These are phyloP conservation scores for Cladopsammia gracilis DNA, from an alignment of 64 coral and sea anemone species.

Conservation along the genomic window DNA sequence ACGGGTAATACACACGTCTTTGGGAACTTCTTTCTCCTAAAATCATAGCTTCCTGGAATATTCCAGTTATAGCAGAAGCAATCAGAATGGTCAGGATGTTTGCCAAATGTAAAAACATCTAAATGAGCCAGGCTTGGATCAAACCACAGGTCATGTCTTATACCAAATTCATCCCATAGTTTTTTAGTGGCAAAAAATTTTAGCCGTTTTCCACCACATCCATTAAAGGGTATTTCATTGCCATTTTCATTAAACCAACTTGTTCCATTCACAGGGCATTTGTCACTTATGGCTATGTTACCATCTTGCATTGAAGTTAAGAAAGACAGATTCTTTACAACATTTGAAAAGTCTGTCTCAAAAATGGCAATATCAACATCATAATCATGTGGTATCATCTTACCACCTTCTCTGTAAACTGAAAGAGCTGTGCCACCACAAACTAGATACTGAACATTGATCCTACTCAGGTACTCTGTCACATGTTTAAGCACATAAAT, in stretches of 20 bases:
- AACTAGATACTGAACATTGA: not conserved
- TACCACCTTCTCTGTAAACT: slow-evolving; percentile 22
- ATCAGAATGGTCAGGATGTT: not conserved
- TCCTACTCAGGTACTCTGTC: not conserved
- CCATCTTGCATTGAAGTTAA: not conserved
- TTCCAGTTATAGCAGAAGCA: slow-evolving; percentile 31
- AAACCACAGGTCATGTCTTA: not conserved
- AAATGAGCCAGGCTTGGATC: slow-evolving; percentile 1
- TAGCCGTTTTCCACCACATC: slow-evolving; percentile 10
- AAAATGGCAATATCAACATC: slow-evolving; percentile 25
- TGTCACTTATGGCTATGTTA: not conserved
- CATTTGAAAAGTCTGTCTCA: not conserved
- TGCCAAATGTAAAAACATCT: slow-evolving; percentile 10
- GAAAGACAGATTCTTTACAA: not conserved
- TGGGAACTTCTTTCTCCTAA: not conserved
- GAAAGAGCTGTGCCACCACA: slow-evolving; percentile 30
- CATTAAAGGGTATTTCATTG: slow-evolving; percentile 1
- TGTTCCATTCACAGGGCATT: slow-evolving; percentile 1
- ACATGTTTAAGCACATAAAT: slow-evolving; percentile 13
- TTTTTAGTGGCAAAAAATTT: slow-evolving; percentile 10
- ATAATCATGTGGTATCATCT: slow-evolving; percentile 15
- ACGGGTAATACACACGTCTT: slow-evolving; percentile 13
- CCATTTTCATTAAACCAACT: slow-evolving; percentile 14
- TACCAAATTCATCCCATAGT: slow-evolving; percentile 14
- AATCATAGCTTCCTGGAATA: slow-evolving; percentile 10